Conservation (phyloP, 1,140 invertebrate genomes). For the Linepithema humile region DNA sequence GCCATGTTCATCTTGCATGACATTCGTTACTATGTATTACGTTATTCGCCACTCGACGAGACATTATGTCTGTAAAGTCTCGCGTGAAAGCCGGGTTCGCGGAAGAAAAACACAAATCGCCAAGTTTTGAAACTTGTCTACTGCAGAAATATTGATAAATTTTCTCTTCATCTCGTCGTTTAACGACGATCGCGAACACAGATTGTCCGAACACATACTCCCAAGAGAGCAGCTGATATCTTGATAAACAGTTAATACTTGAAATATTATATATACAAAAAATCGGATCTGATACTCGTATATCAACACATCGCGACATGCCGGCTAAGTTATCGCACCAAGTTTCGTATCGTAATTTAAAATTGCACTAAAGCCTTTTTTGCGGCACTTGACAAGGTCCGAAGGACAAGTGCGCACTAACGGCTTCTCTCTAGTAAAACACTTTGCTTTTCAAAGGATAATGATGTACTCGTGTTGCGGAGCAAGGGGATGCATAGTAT, state of each 20-base stretch:
- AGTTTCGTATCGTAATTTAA: slow-evolving; percentile 75
- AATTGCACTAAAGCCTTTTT: slow-evolving; percentile 82
- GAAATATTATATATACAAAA: slow-evolving; percentile 52
- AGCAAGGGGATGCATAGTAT: slow-evolving; percentile 81
- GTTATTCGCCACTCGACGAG: no score
- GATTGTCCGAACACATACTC: slow-evolving; percentile 37
- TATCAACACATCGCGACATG: slow-evolving; percentile 72
- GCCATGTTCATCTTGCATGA: not conserved
- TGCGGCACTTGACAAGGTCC: slow-evolving; percentile 76
- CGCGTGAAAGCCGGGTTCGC: slow-evolving; percentile 21
- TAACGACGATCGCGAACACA: slow-evolving; percentile 51
- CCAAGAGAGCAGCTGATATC: slow-evolving; percentile 1
- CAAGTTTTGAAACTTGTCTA: slow-evolving; percentile 14
- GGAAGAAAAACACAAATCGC: slow-evolving; percentile 44
- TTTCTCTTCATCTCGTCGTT: slow-evolving; percentile 23
- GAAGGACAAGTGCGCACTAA: slow-evolving; percentile 74
- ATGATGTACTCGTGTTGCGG: slow-evolving; percentile 80
- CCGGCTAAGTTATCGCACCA: slow-evolving; percentile 72
- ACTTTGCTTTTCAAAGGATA: slow-evolving; percentile 77
- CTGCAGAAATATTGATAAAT: slow-evolving; percentile 52
- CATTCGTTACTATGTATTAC: slow-evolving; percentile 10
- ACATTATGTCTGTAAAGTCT: slow-evolving; percentile 20
- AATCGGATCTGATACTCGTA: slow-evolving; percentile 78
- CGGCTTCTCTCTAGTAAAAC: slow-evolving; percentile 67
- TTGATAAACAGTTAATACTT: slow-evolving; percentile 19